A percentile compares a stretch with the other conserved stretches of the same genome.
Evolutionary conservation across 2,797 vertebrate genomes (phyloP).

Genomic region (Gallinago solitaria): DNA sequence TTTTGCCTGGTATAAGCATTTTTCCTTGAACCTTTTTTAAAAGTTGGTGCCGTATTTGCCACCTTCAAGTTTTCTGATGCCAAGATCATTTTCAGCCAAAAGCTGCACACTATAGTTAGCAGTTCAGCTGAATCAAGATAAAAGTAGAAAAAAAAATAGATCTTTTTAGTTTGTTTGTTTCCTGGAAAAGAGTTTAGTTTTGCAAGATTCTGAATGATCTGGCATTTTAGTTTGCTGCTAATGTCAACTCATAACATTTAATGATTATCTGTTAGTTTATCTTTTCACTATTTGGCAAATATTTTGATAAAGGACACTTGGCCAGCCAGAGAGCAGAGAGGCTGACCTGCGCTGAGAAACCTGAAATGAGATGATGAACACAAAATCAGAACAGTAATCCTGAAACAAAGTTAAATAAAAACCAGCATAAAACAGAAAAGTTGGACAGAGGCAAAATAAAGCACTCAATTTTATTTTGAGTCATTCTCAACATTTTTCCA

Average conservation of each 20-base stretch:
- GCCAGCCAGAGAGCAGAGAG: background rate
- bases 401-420: background rate
- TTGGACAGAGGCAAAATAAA: slow-evolving; percentile 17
- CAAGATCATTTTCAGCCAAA: slow-evolving; percentile 19
- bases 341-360: background rate
- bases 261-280: slow-evolving; percentile 36
- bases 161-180: background rate
- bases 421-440: background rate
- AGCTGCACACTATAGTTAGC: background rate
- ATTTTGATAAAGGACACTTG: background rate
- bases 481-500: slow-evolving; percentile 17
- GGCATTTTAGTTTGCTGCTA: slow-evolving; percentile 25
- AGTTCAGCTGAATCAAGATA: slow-evolving; percentile 6
- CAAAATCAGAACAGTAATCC: background rate
- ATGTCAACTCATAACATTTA: background rate
- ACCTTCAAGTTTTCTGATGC: slow-evolving; percentile 22
- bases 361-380: background rate
- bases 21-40: background rate
- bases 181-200: background rate
- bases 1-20: slow-evolving; percentile 11
- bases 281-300: slow-evolving; percentile 18
- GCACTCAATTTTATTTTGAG: background rate
- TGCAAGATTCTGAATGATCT: slow-evolving; percentile 13
- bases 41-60: background rate
- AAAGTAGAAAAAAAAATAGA: background rate